Evolutionary conservation across 2,113 vertebrate species (phyloP).

Genomic region (Triplophysa dalaica): DNA sequence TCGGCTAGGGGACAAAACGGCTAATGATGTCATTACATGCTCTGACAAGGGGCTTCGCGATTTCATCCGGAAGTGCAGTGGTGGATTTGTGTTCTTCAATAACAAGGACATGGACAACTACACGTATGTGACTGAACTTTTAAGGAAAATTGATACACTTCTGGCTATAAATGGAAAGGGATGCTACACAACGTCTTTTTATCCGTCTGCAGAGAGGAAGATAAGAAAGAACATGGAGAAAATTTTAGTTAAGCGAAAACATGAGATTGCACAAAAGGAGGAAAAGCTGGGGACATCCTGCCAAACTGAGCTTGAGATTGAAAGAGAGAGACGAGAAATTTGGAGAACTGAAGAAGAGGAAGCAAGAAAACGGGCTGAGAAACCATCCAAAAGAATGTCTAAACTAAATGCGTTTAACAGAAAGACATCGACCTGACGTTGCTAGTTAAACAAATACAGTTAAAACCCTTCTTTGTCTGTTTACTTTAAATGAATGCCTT

Average conservation of each 20-base stretch:
- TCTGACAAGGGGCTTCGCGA: constrained; percentile 54
- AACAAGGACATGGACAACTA: constrained; percentile 54
- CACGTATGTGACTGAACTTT: constrained; percentile 53
- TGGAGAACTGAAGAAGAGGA: constrained; percentile 59
- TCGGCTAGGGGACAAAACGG: constrained; percentile 13
- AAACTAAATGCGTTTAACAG: not conserved
- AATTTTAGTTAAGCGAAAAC: constrained; percentile 46
- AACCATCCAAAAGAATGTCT: not conserved
- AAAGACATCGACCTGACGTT: not conserved
- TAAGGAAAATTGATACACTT: constrained; percentile 63
- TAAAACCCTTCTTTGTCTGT: too few relatives aligned
- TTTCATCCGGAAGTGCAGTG: constrained; percentile 63
- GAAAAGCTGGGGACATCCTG: not conserved
- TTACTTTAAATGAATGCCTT: too few relatives aligned
- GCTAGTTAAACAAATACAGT: too few relatives aligned
- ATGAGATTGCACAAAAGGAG: constrained; percentile 40
- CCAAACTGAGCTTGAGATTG: constrained; percentile 48
- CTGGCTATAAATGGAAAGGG: constrained; percentile 63
- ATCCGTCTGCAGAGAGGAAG: constrained; percentile 54
- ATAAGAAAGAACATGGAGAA: constrained; percentile 54
- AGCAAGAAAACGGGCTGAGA: constrained; percentile 54
- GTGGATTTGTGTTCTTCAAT: constrained; percentile 65
- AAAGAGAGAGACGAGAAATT: constrained; percentile 24
- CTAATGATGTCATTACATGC: constrained; percentile 52
- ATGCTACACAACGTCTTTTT: constrained; percentile 40